phyloP scores from a whole-genome alignment of 2,888 invertebrate genomes.

The Mesoligia furuncula region DNA sequence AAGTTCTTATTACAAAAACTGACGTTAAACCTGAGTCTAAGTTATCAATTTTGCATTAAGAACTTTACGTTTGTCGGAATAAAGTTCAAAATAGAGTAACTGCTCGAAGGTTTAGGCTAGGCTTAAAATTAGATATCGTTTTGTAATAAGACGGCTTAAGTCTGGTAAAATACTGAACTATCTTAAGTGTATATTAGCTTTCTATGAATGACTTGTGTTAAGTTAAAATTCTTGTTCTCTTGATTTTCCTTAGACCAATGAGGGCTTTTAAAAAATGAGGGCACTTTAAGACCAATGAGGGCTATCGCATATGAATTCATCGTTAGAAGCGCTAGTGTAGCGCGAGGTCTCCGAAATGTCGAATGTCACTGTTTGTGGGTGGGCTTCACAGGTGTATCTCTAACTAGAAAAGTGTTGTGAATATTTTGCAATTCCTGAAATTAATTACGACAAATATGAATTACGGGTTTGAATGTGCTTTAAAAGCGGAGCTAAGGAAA shows the following conservation, averaged over 20 bases:
- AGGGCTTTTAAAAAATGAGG: no score
- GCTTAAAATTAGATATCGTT: no score
- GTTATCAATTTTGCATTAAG: no score
- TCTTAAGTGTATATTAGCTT: neutral
- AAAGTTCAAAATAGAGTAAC: no score
- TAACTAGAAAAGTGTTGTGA: neutral
- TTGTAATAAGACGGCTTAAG: no score
- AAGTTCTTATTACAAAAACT: no score
- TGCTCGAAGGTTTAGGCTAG: no score
- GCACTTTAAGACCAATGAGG: neutral
- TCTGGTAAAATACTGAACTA: constrained; percentile 10
- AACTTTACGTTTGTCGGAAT: no score
- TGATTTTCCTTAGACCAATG: neutral
- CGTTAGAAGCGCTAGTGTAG: neutral
- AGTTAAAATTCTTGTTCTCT: neutral
- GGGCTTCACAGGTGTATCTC: neutral
- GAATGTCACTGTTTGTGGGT: neutral
- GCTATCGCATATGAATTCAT: no score
- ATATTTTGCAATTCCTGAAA: neutral
- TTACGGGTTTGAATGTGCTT: neutral
- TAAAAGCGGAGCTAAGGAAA: neutral
- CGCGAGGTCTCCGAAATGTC: neutral
- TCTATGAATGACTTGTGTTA: neutral
- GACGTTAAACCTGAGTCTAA: no score
- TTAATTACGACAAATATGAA: neutral